These are phyloP conservation scores for Myotis daubentonii DNA, from an alignment of 2,797 vertebrate genomes.

Conservation along the genomic window DNA sequence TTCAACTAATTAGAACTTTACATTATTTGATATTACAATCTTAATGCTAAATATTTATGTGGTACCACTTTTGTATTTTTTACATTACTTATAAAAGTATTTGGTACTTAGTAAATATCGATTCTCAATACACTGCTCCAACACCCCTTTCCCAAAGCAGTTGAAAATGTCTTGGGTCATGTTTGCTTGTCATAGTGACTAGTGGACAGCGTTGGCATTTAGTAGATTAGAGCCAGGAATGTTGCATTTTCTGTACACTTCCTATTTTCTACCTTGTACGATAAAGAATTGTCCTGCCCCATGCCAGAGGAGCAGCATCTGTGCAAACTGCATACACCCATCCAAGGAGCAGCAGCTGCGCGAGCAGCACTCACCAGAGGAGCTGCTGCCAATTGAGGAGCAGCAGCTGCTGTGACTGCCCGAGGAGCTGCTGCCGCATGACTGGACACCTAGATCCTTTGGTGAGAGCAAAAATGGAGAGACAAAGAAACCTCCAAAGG, in stretches of 20 bases:
- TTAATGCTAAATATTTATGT: not conserved
- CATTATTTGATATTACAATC: constrained; percentile 4
- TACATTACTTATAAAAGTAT: not conserved
- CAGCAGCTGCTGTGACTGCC: too few species aligned
- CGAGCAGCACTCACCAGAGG: too few species aligned
- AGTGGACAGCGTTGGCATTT: not conserved
- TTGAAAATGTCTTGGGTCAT: not conserved
- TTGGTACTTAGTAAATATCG: not conserved
- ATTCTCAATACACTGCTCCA: not conserved
- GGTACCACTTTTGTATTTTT: not conserved
- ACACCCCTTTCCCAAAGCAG: not conserved
- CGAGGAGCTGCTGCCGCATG: too few species aligned
- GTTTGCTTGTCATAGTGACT: not conserved
- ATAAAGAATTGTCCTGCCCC: not conserved
- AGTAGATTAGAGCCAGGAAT: not conserved
- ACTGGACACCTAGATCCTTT: too few species aligned
- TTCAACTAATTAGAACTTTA: not conserved
- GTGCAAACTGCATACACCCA: too few species aligned
- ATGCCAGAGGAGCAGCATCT: not conserved
- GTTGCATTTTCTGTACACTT: not conserved
- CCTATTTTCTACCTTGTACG: not conserved
- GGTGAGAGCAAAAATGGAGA: too few species aligned
- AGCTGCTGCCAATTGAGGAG: too few species aligned
- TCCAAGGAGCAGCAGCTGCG: too few species aligned
- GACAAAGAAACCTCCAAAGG: too few species aligned